These are phyloP conservation scores for Diarsia brunnea DNA, from an alignment of 2,888 invertebrate species.

Conservation along the genomic window DNA sequence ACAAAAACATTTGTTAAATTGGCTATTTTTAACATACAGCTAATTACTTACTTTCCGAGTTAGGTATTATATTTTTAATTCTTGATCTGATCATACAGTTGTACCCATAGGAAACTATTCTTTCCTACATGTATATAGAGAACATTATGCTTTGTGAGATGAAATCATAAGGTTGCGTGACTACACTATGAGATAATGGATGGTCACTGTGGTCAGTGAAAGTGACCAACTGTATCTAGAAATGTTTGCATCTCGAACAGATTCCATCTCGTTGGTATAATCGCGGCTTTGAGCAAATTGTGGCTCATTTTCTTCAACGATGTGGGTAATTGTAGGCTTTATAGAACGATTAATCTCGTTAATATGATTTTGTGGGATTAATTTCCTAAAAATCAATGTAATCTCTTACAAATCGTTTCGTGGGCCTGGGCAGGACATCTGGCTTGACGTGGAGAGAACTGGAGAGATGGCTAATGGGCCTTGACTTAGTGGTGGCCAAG, in stretches of 20 bases:
- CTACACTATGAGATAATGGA: constrained; percentile 61
- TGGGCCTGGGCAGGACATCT: too few species aligned
- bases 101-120: not conserved
- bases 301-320: constrained; percentile 1
- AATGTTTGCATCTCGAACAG: constrained; percentile 54
- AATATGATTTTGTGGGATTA: too few species aligned
- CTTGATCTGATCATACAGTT: not conserved
- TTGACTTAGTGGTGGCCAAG: too few species aligned
- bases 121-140: not conserved
- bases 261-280: constrained; percentile 47
- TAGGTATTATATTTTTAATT: constrained; percentile 14
- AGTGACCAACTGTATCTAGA: constrained; percentile 65
- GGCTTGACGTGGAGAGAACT: too few species aligned
- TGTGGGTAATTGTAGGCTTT: not conserved
- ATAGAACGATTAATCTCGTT: not conserved
- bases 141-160: constrained; percentile 16
- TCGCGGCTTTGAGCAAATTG: not conserved
- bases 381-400: too few species aligned
- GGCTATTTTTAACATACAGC: constrained; percentile 4
- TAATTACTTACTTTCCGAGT: constrained; percentile 41
- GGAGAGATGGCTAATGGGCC: too few species aligned
- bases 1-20: not conserved
- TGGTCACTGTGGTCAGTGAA: constrained; percentile 71
- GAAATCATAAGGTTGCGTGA: constrained; percentile 72
- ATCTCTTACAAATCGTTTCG: too few species aligned